phyloP scores from a whole-genome alignment of 2,797 vertebrate species.

The Gambelia wislizenii region DNA sequence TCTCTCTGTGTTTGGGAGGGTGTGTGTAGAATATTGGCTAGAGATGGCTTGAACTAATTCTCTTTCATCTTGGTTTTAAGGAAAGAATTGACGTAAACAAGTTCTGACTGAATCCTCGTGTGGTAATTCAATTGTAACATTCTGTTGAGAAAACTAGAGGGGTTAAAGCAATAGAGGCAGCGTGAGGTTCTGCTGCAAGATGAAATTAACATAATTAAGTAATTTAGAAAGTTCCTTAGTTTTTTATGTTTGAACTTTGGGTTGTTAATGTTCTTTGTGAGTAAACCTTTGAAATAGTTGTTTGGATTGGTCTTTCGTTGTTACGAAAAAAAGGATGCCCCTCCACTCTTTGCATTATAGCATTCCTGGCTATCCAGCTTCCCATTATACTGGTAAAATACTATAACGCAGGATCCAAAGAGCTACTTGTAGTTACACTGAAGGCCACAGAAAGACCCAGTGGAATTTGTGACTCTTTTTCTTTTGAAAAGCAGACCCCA shows the following conservation, averaged over 20 bases:
- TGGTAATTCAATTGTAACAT: constrained; percentile 40
- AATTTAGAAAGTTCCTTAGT: not conserved
- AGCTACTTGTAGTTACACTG: not conserved
- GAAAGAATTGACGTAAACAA: not conserved
- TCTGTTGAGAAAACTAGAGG: constrained; percentile 23
- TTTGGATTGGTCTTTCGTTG: not conserved
- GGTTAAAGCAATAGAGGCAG: constrained; percentile 13
- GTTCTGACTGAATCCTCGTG: constrained; percentile 26
- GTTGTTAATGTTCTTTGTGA: not conserved
- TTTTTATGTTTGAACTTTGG: not conserved
- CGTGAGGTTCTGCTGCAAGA: not conserved
- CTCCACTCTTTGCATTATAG: not conserved
- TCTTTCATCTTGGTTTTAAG: not conserved
- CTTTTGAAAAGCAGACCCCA: not conserved
- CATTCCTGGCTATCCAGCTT: not conserved
- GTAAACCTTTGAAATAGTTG: not conserved
- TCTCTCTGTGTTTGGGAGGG: not conserved
- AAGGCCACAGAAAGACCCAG: not conserved
- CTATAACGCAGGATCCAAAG: not conserved
- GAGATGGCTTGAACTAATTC: not conserved
- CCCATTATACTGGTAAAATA: not conserved
- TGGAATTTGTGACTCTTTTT: not conserved
- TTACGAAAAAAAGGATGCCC: not conserved
- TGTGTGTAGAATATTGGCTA: not conserved
- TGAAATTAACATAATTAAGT: not conserved